Percentiles rank a stretch among this genome's conserved stretches.
These are phyloP conservation scores for Scaptomyza hsui DNA, from an alignment of 1,140 invertebrate species.

Conservation along the genomic window DNA sequence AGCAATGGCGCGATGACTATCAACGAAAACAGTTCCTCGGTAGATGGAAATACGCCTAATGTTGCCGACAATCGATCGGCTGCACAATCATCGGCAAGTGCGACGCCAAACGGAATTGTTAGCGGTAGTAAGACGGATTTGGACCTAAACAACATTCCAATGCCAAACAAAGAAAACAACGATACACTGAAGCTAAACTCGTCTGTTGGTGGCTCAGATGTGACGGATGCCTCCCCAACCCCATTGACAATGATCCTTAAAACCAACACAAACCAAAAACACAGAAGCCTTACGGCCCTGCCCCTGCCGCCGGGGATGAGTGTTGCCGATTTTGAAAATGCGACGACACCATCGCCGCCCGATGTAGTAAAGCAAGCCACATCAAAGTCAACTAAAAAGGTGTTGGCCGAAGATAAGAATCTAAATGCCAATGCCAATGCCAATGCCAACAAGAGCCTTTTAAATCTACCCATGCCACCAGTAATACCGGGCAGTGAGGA, in stretches of 20 bases:
- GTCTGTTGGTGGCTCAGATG: slow-evolving; percentile 34
- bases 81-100: slow-evolving; percentile 36
- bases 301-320: slow-evolving; percentile 94
- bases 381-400: slow-evolving; percentile 46
- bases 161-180: slow-evolving; percentile 84
- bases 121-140: slow-evolving; percentile 66
- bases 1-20: slow-evolving; percentile 75
- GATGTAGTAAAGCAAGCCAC: slow-evolving; percentile 37
- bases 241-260: slow-evolving; percentile 32
- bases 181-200: slow-evolving; percentile 42
- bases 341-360: slow-evolving; percentile 78
- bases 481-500: slow-evolving; percentile 91
- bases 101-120: slow-evolving; percentile 66
- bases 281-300: slow-evolving; percentile 89
- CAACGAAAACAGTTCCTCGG: slow-evolving; percentile 79
- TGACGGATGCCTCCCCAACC: slow-evolving; percentile 55
- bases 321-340: slow-evolving; percentile 86
- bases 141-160: slow-evolving; percentile 87
- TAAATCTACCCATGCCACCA: slow-evolving; percentile 95
- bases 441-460: slow-evolving; percentile 88
- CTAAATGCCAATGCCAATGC: slow-evolving; percentile 29
- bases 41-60: slow-evolving; percentile 72
- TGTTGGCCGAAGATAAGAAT: slow-evolving; percentile 44
- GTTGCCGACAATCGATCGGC: slow-evolving; percentile 46
- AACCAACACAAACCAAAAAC: slow-evolving; percentile 81